Percentiles rank a stretch among this genome's conserved stretches.
phyloP scores from a whole-genome alignment of 2,888 invertebrate genomes.

The Lochmaea capreae region DNA sequence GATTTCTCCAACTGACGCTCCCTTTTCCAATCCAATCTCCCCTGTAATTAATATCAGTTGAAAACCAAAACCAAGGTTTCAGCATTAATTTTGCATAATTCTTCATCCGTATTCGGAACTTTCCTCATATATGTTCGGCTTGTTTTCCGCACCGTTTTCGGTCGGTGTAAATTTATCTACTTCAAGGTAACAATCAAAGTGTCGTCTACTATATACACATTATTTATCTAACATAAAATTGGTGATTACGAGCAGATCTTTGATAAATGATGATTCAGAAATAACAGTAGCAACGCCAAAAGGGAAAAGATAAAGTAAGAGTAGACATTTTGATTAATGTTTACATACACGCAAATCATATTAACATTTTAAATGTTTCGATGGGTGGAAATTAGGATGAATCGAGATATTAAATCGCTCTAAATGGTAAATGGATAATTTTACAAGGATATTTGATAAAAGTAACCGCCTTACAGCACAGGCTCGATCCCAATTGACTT shows the following conservation, averaged over 20 bases:
- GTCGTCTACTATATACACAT: constrained; percentile 46
- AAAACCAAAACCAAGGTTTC: constrained; percentile 36
- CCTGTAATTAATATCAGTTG: constrained; percentile 37
- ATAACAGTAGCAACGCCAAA: constrained; percentile 55
- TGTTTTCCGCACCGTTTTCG: constrained; percentile 1
- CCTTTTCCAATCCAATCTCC: constrained; percentile 29
- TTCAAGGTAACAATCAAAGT: constrained; percentile 47
- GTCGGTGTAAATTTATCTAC: constrained; percentile 42
- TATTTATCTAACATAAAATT: constrained; percentile 52
- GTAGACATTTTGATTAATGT: constrained; percentile 59
- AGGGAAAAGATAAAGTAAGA: constrained; percentile 56
- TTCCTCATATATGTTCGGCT: constrained; percentile 31
- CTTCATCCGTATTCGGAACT: constrained; percentile 39
- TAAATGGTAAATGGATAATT: neutral
- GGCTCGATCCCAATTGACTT: no score
- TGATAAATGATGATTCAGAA: constrained; percentile 62
- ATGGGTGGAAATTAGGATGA: constrained; percentile 31
- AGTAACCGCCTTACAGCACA: no score
- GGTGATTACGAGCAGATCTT: constrained; percentile 57
- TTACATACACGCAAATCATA: constrained; percentile 60
- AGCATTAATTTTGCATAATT: constrained; percentile 44
- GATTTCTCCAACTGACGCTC: constrained; percentile 28
- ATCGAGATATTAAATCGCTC: neutral
- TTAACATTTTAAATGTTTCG: constrained; percentile 59
- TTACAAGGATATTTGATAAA: neutral